A percentile compares a stretch with the other conserved stretches of the same genome.
Conservation (phyloP, 2,113 vertebrate genomes). For the Xiphorhynchus elegans region DNA sequence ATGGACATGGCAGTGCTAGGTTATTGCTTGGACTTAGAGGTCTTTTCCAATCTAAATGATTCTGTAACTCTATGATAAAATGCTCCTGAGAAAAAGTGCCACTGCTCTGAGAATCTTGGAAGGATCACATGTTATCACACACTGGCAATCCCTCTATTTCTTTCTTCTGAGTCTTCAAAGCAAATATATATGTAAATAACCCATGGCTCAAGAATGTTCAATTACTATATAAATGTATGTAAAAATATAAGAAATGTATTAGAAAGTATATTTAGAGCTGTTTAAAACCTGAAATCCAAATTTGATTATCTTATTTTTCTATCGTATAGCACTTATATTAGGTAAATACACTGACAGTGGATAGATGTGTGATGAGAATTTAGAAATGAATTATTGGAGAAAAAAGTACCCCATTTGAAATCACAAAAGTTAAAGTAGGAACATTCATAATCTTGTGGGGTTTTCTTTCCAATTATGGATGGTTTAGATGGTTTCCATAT, state of each 20-base stretch:
- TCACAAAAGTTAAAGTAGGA: background rate
- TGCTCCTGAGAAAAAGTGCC: background rate
- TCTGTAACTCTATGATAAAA: background rate
- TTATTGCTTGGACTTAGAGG: background rate
- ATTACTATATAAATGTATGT: background rate
- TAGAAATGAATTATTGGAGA: background rate
- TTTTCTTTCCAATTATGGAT: accelerated
- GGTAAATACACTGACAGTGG: background rate
- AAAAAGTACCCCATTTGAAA: background rate
- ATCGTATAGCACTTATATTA: background rate
- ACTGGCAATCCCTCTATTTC: background rate
- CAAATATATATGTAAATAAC: accelerated
- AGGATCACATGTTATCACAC: background rate
- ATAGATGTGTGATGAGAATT: background rate
- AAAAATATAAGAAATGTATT: background rate
- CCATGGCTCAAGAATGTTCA: background rate
- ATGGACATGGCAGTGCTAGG: background rate
- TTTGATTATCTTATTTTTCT: background rate
- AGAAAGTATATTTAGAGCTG: background rate
- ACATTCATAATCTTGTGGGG: no score
- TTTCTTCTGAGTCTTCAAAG: background rate
- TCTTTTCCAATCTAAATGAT: background rate
- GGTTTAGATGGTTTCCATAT: background rate
- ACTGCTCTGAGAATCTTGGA: background rate
- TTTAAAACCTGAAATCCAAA: background rate